A percentile compares a stretch with the other conserved stretches of the same genome.
These are phyloP conservation scores for Peribatodes rhomboidaria DNA, from an alignment of 2,888 invertebrate species.

Conservation along the genomic window DNA sequence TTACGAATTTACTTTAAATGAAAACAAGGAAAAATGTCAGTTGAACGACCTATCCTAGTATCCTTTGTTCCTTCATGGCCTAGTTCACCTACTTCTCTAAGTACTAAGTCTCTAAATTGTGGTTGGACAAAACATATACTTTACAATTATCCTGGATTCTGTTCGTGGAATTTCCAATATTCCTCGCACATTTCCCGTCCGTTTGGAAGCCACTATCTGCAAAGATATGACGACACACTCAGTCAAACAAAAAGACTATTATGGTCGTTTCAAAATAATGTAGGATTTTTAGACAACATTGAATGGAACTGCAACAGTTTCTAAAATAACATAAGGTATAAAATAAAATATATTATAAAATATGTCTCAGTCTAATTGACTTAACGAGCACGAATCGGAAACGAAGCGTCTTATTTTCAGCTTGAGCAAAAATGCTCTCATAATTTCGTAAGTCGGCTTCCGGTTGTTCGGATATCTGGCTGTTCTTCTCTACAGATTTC, in stretches of 20 bases:
- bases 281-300: background rate
- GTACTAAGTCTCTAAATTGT: background rate
- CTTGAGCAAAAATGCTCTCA: too few species aligned
- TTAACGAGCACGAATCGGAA: too few species aligned
- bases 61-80: constrained; percentile 25
- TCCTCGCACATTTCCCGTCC: background rate
- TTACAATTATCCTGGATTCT: background rate
- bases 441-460: too few species aligned
- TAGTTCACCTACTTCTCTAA: constrained; percentile 2
- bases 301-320: background rate
- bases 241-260: background rate
- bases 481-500: too few species aligned
- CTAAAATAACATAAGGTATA: background rate
- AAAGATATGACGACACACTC: background rate
- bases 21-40: constrained; percentile 4
- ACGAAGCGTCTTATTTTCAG: too few species aligned
- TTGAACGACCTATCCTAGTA: constrained; percentile 14
- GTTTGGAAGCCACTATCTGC: constrained; percentile 2
- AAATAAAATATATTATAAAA: too few species aligned
- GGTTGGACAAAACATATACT: background rate
- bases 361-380: too few species aligned
- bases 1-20: background rate
- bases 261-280: background rate
- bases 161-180: constrained; percentile 14
- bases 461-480: too few species aligned